These are phyloP conservation scores for Phainopepla nitens DNA, from an alignment of 2,113 vertebrate genomes.

Conservation along the genomic window DNA sequence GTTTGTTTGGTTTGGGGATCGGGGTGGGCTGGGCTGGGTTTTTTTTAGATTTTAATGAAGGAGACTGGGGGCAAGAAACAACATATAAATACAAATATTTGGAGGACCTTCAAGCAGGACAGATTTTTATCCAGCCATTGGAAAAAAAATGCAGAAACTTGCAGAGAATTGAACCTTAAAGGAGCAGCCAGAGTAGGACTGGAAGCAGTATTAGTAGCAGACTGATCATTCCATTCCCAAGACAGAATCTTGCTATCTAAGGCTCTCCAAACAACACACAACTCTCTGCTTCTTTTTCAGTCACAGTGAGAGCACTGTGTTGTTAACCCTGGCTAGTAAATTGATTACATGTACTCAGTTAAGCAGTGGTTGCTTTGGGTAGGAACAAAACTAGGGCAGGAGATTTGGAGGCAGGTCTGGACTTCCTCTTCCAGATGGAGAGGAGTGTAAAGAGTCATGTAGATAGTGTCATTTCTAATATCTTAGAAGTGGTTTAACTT, in stretches of 20 bases:
- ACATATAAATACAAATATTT: background rate
- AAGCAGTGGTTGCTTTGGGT: background rate
- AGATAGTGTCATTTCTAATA: background rate
- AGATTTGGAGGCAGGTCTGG: background rate
- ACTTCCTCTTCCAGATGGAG: background rate
- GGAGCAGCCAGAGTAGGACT: background rate
- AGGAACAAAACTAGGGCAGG: background rate
- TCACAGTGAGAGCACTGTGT: background rate
- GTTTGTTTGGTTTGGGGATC: background rate
- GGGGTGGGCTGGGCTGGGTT: rapidly evolving
- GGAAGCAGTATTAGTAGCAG: background rate
- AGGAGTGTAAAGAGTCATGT: background rate
- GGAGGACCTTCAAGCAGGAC: background rate
- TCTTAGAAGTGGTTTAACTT: background rate
- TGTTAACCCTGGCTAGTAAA: background rate
- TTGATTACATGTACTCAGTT: background rate
- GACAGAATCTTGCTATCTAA: background rate
- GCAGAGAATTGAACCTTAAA: background rate
- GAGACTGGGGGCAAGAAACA: background rate
- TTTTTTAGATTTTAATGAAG: background rate
- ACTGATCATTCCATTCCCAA: background rate
- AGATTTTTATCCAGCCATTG: background rate
- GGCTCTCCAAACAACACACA: background rate
- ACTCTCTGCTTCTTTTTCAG: background rate
- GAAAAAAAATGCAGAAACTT: background rate